These are phyloP conservation scores for Aphyosemion australe DNA, from an alignment of 2,113 vertebrate genomes.

Conservation along the genomic window DNA sequence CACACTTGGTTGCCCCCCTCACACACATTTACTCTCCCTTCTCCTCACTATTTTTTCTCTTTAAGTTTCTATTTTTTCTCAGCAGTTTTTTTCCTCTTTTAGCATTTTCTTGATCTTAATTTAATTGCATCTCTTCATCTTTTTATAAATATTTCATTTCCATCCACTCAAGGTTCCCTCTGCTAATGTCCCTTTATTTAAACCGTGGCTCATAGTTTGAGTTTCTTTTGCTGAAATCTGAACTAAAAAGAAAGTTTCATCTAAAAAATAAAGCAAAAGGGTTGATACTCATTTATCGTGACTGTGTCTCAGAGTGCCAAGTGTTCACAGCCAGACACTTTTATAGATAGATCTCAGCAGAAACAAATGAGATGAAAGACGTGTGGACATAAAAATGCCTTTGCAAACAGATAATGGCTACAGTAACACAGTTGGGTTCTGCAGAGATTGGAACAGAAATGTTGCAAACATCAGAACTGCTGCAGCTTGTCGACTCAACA, in stretches of 20 bases:
- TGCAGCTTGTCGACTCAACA: conserved; percentile 14
- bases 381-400: conserved; percentile 6
- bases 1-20: conserved; percentile 37
- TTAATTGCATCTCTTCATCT: conserved; percentile 17
- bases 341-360: neutral
- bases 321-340: too few species aligned
- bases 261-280: too few species aligned
- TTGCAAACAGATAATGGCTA: conserved; percentile 29
- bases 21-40: conserved; percentile 13
- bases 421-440: conserved; percentile 30
- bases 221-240: too few species aligned
- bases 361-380: conserved; percentile 32
- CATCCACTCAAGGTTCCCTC: conserved; percentile 14
- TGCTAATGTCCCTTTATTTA: conserved; percentile 4
- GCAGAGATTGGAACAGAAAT: conserved; percentile 42
- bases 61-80: conserved; percentile 18
- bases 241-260: too few species aligned
- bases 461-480: conserved; percentile 50
- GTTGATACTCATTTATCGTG: too few species aligned
- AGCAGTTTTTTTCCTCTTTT: conserved; percentile 26
- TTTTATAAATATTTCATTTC: conserved; percentile 30
- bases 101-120: conserved; percentile 14
- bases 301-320: too few species aligned
- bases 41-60: conserved; percentile 13
- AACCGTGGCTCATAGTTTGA: too few species aligned